Evolutionary conservation across 2,888 invertebrate genomes (phyloP).

Genomic region (Nezara viridula): DNA sequence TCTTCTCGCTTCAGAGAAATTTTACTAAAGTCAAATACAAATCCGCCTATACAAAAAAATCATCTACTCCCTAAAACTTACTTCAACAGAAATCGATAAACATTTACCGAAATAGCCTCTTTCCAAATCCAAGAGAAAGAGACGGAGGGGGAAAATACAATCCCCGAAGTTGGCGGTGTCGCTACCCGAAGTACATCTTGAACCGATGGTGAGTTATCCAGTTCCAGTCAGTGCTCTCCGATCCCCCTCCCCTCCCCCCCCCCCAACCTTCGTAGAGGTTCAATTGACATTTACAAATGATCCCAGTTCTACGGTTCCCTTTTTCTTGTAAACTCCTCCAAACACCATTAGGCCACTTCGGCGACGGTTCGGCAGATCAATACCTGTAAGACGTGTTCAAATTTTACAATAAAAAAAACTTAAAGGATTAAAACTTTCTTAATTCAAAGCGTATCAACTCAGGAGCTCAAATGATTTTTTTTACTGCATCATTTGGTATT

Average conservation of each 20-base stretch:
- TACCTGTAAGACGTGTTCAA: neutral
- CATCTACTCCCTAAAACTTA: neutral
- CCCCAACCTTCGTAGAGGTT: neutral
- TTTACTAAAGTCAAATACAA: too few species aligned
- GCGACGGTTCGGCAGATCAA: neutral
- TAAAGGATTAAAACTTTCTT: too few species aligned
- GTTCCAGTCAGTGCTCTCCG: conserved; percentile 20
- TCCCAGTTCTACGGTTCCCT: conserved; percentile 42
- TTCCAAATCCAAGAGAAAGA: neutral
- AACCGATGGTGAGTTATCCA: conserved; percentile 6
- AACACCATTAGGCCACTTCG: conserved; percentile 38
- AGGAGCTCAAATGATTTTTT: too few species aligned
- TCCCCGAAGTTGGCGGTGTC: neutral
- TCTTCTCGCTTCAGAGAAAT: too few species aligned
- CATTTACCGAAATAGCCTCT: neutral
- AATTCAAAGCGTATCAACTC: too few species aligned
- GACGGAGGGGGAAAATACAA: neutral
- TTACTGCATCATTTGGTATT: too few species aligned
- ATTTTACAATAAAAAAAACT: too few species aligned
- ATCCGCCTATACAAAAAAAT: too few species aligned
- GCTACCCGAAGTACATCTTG: neutral
- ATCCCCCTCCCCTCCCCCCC: neutral
- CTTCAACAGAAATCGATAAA: neutral
- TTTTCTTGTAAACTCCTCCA: conserved; percentile 44
- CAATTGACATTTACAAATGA: conserved; percentile 47